A percentile compares a stretch with the other conserved stretches of the same genome.
phyloP scores from a whole-genome alignment of 2,888 invertebrate genomes.

The Harmothoe impar region DNA sequence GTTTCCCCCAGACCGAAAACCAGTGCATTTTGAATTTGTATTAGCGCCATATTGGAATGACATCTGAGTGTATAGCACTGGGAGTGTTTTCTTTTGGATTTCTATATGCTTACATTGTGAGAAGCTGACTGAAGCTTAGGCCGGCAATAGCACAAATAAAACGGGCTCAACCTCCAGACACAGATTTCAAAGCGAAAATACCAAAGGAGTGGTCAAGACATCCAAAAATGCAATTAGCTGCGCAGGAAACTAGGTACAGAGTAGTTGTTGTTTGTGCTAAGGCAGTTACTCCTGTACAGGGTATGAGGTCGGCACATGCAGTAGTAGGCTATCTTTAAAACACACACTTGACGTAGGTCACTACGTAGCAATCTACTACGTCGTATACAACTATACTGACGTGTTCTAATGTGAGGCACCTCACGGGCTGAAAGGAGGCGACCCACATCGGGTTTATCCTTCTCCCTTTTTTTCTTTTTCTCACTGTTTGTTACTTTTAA shows the following conservation, averaged over 20 bases:
- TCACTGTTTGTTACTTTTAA: background rate
- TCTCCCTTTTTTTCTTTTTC: background rate
- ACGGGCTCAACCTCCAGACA: slow-evolving; percentile 46
- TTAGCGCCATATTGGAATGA: background rate
- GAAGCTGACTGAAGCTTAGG: slow-evolving; percentile 50
- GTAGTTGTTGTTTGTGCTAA: background rate
- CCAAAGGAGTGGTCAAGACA: slow-evolving; percentile 43
- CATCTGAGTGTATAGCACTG: background rate
- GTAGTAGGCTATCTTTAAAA: background rate
- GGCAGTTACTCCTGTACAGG: background rate
- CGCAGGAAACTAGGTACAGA: slow-evolving; percentile 56
- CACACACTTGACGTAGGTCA: background rate
- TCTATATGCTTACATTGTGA: slow-evolving; percentile 15
- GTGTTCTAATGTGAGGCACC: background rate
- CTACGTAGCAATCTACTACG: slow-evolving; percentile 18
- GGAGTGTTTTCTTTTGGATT: background rate
- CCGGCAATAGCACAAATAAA: slow-evolving; percentile 48
- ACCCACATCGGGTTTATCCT: background rate
- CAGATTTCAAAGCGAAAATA: slow-evolving; percentile 50
- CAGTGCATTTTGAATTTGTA: background rate
- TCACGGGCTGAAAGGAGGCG: background rate
- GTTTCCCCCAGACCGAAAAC: no score
- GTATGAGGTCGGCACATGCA: slow-evolving; percentile 18
- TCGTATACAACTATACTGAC: slow-evolving; percentile 10
- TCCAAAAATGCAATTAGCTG: slow-evolving; percentile 48